Percentiles rank a stretch among this genome's conserved stretches.
Conservation (phyloP, 2,797 vertebrate genomes). For the Thunnus albacares region DNA sequence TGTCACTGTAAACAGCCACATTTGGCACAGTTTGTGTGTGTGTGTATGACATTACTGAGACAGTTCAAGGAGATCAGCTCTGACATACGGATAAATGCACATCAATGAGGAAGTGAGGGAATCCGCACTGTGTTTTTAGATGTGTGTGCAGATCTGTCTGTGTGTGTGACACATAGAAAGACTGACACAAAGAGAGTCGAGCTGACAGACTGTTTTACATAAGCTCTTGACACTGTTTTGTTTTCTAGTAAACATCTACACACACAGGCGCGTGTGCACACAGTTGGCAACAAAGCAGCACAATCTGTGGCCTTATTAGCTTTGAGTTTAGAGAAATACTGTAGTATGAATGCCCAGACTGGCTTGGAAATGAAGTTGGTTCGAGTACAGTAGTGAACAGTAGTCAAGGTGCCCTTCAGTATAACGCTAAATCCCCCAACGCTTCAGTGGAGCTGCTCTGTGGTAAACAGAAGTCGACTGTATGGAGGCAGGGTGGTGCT, state of each 20-base stretch:
- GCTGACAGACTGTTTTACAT: conserved; percentile 29
- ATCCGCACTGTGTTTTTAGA: neutral
- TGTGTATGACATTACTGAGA: conserved; percentile 33
- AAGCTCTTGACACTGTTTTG: conserved; percentile 37
- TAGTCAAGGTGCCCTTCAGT: conserved; percentile 43
- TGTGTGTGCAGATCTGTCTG: conserved; percentile 8
- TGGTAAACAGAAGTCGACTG: conserved; percentile 17
- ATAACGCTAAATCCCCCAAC: conserved; percentile 14
- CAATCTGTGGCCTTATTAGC: neutral
- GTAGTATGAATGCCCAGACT: neutral
- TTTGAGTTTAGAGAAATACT: neutral
- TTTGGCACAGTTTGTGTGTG: conserved; percentile 16
- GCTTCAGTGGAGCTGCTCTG: conserved; percentile 22
- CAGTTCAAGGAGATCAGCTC: conserved; percentile 46
- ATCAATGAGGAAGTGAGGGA: conserved; percentile 4
- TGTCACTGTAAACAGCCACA: conserved; percentile 42
- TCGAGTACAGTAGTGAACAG: neutral
- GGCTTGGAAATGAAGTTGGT: conserved; percentile 6
- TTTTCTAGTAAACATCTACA: conserved; percentile 38
- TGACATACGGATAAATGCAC: conserved; percentile 25
- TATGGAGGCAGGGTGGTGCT: neutral
- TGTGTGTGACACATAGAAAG: conserved; percentile 9
- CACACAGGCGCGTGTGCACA: conserved; percentile 13
- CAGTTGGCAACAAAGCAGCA: conserved; percentile 23
- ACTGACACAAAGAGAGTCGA: neutral